These are phyloP conservation scores for Pseudomyrmex flavicornis DNA, from an alignment of 1,140 invertebrate species.

Conservation along the genomic window DNA sequence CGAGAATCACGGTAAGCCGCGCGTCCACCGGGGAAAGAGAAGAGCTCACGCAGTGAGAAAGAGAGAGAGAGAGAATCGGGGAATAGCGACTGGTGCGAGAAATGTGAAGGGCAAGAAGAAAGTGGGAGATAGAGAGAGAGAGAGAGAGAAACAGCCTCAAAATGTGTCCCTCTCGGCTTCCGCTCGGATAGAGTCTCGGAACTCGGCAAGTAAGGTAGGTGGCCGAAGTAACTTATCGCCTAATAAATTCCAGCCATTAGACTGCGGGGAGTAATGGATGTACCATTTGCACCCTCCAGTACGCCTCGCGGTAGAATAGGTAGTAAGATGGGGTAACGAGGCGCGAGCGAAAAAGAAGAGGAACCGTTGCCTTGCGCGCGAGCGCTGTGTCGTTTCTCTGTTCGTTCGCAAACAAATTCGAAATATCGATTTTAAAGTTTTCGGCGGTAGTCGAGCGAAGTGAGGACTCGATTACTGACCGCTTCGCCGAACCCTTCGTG, in stretches of 20 bases:
- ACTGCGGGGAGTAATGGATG: constrained; percentile 80
- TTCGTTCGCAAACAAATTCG: constrained; percentile 53
- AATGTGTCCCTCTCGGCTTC: constrained; percentile 72
- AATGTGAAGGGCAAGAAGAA: too few species aligned
- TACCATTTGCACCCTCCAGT: constrained; percentile 77
- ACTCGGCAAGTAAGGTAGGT: constrained; percentile 73
- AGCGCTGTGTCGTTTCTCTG: constrained; percentile 31
- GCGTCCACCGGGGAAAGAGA: constrained; percentile 54
- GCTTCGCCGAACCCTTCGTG: background rate
- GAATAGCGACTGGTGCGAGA: background rate
- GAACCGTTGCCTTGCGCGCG: constrained; percentile 32
- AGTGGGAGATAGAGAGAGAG: background rate
- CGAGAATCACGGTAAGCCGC: constrained; percentile 67
- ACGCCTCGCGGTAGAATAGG: constrained; percentile 60
- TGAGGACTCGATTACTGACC: background rate
- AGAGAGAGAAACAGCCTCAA: constrained; percentile 52
- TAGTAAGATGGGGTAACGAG: constrained; percentile 23
- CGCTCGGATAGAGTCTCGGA: constrained; percentile 68
- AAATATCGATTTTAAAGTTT: constrained; percentile 75
- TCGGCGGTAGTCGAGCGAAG: constrained; percentile 54
- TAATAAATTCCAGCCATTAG: constrained; percentile 81
- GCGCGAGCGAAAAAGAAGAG: background rate
- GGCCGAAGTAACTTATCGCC: constrained; percentile 78
- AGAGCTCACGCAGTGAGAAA: background rate
- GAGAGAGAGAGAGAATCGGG: background rate